A percentile compares a stretch with the other conserved stretches of the same genome.
phyloP scores from a whole-genome alignment of 2,888 invertebrate species.

The Phasia obesa region DNA sequence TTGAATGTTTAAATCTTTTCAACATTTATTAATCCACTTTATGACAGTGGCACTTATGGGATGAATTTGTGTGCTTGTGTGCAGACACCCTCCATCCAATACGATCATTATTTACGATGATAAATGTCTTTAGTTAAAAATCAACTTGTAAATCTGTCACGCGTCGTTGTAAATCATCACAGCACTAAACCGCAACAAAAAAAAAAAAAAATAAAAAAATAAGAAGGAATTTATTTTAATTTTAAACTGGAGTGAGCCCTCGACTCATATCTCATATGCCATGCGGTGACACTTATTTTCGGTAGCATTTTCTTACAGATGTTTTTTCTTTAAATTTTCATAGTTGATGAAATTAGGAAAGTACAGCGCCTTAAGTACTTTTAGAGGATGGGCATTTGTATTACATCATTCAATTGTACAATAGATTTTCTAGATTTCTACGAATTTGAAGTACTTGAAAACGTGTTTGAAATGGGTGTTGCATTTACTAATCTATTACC shows the following conservation, averaged over 20 bases:
- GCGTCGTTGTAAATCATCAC: conserved; percentile 80
- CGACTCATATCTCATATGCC: conserved; percentile 45
- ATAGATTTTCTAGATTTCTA: conserved; percentile 35
- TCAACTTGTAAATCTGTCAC: conserved; percentile 81
- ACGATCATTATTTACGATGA: conserved; percentile 73
- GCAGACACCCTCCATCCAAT: conserved; percentile 19
- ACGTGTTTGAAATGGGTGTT: conserved; percentile 41
- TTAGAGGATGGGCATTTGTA: neutral
- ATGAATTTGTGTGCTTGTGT: conserved; percentile 32
- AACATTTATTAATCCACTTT: conserved; percentile 58
- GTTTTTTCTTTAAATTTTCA: conserved; percentile 38
- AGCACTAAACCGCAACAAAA: conserved; percentile 76
- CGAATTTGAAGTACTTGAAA: conserved; percentile 43
- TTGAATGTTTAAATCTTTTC: conserved; percentile 23
- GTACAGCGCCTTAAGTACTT: neutral
- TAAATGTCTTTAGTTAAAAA: conserved; percentile 77
- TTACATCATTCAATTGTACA: conserved; percentile 18
- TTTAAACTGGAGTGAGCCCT: conserved; percentile 36
- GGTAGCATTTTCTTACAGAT: conserved; percentile 56
- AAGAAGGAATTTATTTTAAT: conserved; percentile 14
- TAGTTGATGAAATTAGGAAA: neutral
- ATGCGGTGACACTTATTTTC: conserved; percentile 25
- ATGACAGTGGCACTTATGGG: conserved; percentile 49
- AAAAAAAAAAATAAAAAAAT: conserved; percentile 11
- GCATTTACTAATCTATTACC: conserved; percentile 60